Evolutionary conservation across 2,113 vertebrate species (phyloP), one percentile per base, ranked within the genome.

Genomic region (Sapayoa aenigma): DNA sequence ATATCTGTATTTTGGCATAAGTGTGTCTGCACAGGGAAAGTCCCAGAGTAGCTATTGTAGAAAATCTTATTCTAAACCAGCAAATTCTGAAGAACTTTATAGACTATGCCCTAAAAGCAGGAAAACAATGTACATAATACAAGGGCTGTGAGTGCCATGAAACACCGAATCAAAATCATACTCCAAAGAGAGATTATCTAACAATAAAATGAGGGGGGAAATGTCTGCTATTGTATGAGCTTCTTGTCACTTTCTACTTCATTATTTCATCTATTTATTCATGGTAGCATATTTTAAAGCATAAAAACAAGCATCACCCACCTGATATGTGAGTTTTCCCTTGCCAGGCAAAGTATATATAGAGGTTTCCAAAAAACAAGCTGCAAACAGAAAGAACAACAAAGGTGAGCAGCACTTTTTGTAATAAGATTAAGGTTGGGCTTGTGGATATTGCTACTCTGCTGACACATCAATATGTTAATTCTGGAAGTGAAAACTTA

Each of bases 311-410:
- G 68, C 42, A 83, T 73, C 20, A 97, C 98, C 11, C 94, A 99
- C 99, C 99, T 96, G 98, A 98, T 96, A 99, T 99, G 23, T 98
- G 98, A 41, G 91, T 98, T 94, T 99, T 99, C 65, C 99, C 99
- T 62, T 98, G 99, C 99, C 99, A 99, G 69, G 98, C 98, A 6
- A 98, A 95, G 96, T 99, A 99, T 88, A 99, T 99, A 76, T 99
- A 99, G 16, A 99, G 98, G 90, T 99, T 99, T 46, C 99, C 99
- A 97, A 99, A 99, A 96, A 99, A 99, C 84, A 99, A 98, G 96
- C 99, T 99, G 97, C 33, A 91, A 97, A 58, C 10, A 71, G 23
- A 82, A 72, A 91, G 14, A 30, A 69, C 19, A 78, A 35, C 12
- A 68, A 46, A 75, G 60, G 16, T 90, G 31, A 95, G 12, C 13